Percentiles rank a stretch among this genome's conserved stretches.
Conservation (phyloP, 2,113 vertebrate genomes). For the Gallinago media region DNA sequence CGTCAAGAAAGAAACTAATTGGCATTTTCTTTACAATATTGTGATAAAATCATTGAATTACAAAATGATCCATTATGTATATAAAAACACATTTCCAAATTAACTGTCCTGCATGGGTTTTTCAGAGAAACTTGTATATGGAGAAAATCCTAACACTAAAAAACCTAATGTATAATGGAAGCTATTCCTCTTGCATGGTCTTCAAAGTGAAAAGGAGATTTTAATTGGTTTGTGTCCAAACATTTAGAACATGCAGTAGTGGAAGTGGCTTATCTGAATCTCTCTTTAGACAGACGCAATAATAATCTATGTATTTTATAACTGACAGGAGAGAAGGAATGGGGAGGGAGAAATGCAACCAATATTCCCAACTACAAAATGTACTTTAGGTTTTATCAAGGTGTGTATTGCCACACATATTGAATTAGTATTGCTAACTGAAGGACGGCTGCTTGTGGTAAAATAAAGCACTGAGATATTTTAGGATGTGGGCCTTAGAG, state of each 20-base stretch:
- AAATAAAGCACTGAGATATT: constrained; percentile 27
- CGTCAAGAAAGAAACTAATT: neutral
- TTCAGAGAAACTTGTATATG: neutral
- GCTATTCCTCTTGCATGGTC: neutral
- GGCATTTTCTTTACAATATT: neutral
- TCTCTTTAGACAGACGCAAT: neutral
- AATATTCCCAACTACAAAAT: neutral
- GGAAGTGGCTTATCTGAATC: constrained; percentile 2
- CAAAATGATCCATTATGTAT: neutral
- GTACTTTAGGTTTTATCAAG: neutral
- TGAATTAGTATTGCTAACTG: neutral
- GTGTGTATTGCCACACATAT: neutral
- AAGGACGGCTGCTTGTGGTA: neutral
- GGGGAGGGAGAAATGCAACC: neutral
- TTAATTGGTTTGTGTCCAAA: neutral
- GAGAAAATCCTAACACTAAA: neutral
- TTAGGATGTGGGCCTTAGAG: constrained; percentile 26
- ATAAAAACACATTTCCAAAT: neutral
- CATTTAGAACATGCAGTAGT: neutral
- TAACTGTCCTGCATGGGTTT: neutral
- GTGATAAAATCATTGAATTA: neutral
- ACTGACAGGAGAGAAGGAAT: neutral
- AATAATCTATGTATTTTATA: neutral
- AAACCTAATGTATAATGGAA: neutral
- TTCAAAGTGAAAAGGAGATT: neutral